Conservation (phyloP, 2,888 invertebrate genomes). For the Metellina segmentata region DNA sequence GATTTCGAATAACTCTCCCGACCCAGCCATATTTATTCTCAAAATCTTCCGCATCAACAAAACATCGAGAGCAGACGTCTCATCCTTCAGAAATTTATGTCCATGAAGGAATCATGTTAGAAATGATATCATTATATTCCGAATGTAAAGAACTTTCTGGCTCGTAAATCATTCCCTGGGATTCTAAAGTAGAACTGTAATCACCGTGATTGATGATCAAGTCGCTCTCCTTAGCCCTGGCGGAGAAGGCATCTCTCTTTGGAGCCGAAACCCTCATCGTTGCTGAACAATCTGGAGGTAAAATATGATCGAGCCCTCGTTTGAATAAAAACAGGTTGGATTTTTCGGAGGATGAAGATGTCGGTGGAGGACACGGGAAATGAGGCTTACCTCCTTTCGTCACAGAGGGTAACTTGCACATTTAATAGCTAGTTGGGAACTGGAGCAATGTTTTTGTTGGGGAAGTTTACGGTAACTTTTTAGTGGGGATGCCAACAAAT, state of each 20-base stretch:
- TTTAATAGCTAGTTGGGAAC: neutral
- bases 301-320: conserved; percentile 54
- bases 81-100: conserved; percentile 46
- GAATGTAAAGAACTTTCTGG: conserved; percentile 52
- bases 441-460: neutral
- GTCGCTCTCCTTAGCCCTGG: neutral
- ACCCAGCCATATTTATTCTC: neutral
- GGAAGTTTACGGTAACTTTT: too few species aligned
- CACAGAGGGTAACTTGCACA: too few species aligned
- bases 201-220: conserved; percentile 58
- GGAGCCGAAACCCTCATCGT: conserved; percentile 7
- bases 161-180: conserved; percentile 48
- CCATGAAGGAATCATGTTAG: conserved; percentile 44
- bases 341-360: conserved; percentile 12
- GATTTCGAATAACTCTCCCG: neutral
- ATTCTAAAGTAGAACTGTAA: conserved; percentile 60
- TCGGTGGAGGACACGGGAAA: conserved; percentile 1
- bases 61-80: conserved; percentile 17
- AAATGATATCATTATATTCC: conserved; percentile 62
- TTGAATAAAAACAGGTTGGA: conserved; percentile 53
- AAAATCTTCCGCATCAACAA: neutral
- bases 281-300: conserved; percentile 29
- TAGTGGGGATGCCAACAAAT: too few species aligned
- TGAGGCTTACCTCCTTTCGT: conserved; percentile 1
- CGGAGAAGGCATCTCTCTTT: conserved; percentile 33